A percentile compares a stretch with the other conserved stretches of the same genome.
These are phyloP conservation scores for Erythrocebus patas DNA, from an alignment of 2,113 vertebrate genomes.

Conservation along the genomic window DNA sequence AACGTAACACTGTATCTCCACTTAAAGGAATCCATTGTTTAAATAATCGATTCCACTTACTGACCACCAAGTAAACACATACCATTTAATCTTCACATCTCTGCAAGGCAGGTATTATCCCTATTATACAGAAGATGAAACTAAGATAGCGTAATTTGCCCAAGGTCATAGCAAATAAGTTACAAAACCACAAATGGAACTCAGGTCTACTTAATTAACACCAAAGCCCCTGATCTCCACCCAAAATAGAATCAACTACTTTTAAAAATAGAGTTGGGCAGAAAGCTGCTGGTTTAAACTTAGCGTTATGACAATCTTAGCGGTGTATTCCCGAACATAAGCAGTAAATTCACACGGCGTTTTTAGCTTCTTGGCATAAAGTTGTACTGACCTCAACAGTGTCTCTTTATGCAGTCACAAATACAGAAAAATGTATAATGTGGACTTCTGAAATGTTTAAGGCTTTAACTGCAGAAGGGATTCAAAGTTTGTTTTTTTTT, in stretches of 20 bases:
- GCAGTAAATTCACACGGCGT: background rate
- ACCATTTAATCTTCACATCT: slow-evolving; percentile 17
- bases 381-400: slow-evolving; percentile 3
- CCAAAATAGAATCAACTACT: background rate
- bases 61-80: background rate
- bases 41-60: background rate
- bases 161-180: background rate
- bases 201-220: slow-evolving; percentile 4
- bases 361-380: slow-evolving; percentile 36
- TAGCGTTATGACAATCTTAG: background rate
- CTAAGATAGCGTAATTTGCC: background rate
- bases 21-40: background rate
- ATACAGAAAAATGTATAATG: background rate
- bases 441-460: background rate
- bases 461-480: background rate
- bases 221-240: background rate
- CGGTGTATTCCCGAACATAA: background rate
- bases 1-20: background rate
- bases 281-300: slow-evolving; percentile 21
- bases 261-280: background rate
- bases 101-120: background rate
- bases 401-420: slow-evolving; percentile 34
- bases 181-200: background rate
- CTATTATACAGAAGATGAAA: background rate
- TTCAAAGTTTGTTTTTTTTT: background rate